phyloP scores from a whole-genome alignment of 1,140 invertebrate genomes.

The Macrotrachela quadricornifera region DNA sequence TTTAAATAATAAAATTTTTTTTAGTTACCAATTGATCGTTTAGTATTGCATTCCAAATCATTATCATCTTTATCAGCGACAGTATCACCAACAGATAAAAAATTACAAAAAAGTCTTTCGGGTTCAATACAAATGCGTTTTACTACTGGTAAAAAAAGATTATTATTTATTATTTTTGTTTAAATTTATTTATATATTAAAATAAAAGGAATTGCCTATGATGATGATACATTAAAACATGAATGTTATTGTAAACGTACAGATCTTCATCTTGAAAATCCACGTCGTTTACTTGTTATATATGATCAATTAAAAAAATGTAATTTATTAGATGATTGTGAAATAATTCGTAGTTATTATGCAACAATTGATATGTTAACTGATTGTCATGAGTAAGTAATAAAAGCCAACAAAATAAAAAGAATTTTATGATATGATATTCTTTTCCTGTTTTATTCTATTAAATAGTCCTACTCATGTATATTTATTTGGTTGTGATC shows the following conservation, averaged over 20 bases:
- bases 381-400: neutral
- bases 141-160: neutral
- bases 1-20: too few relatives aligned
- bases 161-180: too few relatives aligned
- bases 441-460: too few relatives aligned
- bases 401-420: too few relatives aligned
- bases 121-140: neutral
- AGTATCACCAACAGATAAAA: neutral
- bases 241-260: conserved; percentile 83
- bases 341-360: conserved; percentile 26
- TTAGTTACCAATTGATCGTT: neutral
- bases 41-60: neutral
- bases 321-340: conserved; percentile 58
- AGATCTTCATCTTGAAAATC: conserved; percentile 79
- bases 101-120: neutral
- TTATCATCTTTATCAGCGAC: neutral
- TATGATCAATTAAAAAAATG: conserved; percentile 76
- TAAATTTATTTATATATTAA: neutral
- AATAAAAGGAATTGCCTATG: conserved; percentile 68
- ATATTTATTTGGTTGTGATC: neutral
- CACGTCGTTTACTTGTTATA: conserved; percentile 75
- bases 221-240: conserved; percentile 83
- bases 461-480: neutral
- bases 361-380: neutral
- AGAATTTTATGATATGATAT: too few relatives aligned